Evolutionary conservation across 2,797 vertebrate genomes (phyloP).

Genomic region (Paratrypauchen microcephalus): DNA sequence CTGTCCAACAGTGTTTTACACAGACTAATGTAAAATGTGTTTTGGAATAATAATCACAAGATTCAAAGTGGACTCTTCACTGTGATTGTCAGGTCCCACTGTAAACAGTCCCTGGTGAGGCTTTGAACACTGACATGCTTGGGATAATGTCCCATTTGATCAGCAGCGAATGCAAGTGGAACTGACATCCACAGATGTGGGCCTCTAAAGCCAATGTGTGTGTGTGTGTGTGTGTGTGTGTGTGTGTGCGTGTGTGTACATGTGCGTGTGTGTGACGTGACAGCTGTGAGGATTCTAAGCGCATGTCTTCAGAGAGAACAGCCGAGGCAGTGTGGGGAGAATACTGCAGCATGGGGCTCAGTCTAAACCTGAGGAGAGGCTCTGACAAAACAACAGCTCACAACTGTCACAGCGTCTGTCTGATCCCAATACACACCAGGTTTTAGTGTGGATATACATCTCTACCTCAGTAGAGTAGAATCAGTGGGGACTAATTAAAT

Average conservation of each 20-base stretch:
- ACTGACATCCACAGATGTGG: conserved; percentile 14
- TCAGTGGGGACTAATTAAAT: too few relatives aligned
- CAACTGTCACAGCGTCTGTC: conserved; percentile 9
- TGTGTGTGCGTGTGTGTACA: not conserved
- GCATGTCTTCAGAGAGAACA: conserved; percentile 1
- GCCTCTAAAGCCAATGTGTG: conserved; percentile 4
- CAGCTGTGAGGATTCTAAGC: conserved; percentile 17
- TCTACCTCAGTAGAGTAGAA: not conserved
- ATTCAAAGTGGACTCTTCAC: not conserved
- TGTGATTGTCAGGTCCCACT: conserved; percentile 5
- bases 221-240: not conserved
- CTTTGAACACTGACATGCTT: conserved; percentile 13
- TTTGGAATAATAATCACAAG: not conserved
- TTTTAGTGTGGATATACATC: conserved; percentile 9
- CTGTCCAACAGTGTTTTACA: not conserved
- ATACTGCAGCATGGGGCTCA: conserved; percentile 44
- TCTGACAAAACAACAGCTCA: conserved; percentile 34
- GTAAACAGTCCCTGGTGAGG: conserved; percentile 9
- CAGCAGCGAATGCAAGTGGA: conserved; percentile 13
- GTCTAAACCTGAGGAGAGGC: conserved; percentile 30
- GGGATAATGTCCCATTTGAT: conserved; percentile 16
- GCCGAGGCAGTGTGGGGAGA: conserved; percentile 3
- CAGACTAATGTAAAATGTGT: not conserved
- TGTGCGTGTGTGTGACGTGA: conserved; percentile 1
- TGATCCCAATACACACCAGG: not conserved